Conservation (phyloP, 35 echinoderm and acorn worm genomes). For the Stichopus chloronotus region DNA sequence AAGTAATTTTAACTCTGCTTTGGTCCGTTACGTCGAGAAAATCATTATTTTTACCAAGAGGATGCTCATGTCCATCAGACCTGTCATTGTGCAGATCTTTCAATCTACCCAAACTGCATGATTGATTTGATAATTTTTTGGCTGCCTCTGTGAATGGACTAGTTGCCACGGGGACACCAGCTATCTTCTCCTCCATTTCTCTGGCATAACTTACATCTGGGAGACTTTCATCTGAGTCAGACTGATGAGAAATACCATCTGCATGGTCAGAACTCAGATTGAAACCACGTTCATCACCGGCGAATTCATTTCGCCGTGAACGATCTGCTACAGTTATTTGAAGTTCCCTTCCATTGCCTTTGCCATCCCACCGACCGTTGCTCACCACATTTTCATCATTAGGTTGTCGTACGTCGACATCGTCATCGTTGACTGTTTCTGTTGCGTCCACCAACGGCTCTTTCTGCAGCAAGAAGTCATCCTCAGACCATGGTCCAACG, state of each 20-base stretch:
- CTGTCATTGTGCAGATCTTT: neutral
- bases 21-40: neutral
- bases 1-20: neutral
- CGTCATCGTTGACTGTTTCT: too few species aligned
- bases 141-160: neutral
- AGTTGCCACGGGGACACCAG: neutral
- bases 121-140: conserved; percentile 15
- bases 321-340: too few species aligned
- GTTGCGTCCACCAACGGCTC: too few species aligned
- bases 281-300: too few species aligned
- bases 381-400: too few species aligned
- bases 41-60: neutral
- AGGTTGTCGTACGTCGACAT: too few species aligned
- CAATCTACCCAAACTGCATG: neutral
- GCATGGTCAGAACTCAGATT: neutral
- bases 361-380: too few species aligned
- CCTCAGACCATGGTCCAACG: too few species aligned
- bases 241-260: neutral
- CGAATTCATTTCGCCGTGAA: too few species aligned
- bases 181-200: neutral
- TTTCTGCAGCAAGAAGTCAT: too few species aligned
- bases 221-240: neutral
- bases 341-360: too few species aligned
- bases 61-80: too few species aligned
- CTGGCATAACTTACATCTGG: conserved; percentile 1